Base-by-base conservation (phyloP, 2,797 vertebrate genomes). In the Serranus cabrilla region DNA sequence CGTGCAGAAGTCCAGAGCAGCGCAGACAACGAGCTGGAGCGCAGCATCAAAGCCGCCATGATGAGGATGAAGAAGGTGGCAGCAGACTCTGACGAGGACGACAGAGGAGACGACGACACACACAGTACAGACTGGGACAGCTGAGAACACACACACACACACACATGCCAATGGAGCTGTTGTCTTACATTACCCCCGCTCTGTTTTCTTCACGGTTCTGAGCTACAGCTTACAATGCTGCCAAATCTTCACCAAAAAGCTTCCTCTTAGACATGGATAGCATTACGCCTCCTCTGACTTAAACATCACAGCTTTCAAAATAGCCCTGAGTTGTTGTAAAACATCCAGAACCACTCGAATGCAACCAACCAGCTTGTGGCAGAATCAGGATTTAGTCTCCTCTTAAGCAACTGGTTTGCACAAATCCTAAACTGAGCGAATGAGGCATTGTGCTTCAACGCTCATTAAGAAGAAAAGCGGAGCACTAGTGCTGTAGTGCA, bases 61-160 rank as follows among this genome's bases (percentile, higher is more conserved):
- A 92, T 97, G 93, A 96, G 98, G 88, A 99, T 99, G 95, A 97
- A 98, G 93, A 97, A 94, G 67, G 96, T 97, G 52, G 95, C 97
- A 0, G 91, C 95, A 0, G 97, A 98, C 87, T 99, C 97, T 0
- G 97, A 99, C 18, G 96, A 96, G 0, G 96, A 97, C 0, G 88
- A 96, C 63, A 43, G 73, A 79, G 95, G 95, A 59, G 92, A 89
- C 0, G 92, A 93, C 0, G 96, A 96, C 61, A 90, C 79, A 43
- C 93, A 75, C 13, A 94, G 82, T 0, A 71, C 78, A 1, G 97
- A 98, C 16, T 99, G 98, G 98, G 97, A 97, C 78, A 93, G 70
- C 82, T 98, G 93, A 93, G 84, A 23, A 47, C 52, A 50, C 46
- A 37, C n/a, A 20, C 11, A 42, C 20, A n/a, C 49, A 61, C 37